A percentile compares a stretch with the other conserved stretches of the same genome.
These are phyloP conservation scores for Channa striata DNA, from an alignment of 2,797 vertebrate species.

Conservation along the genomic window DNA sequence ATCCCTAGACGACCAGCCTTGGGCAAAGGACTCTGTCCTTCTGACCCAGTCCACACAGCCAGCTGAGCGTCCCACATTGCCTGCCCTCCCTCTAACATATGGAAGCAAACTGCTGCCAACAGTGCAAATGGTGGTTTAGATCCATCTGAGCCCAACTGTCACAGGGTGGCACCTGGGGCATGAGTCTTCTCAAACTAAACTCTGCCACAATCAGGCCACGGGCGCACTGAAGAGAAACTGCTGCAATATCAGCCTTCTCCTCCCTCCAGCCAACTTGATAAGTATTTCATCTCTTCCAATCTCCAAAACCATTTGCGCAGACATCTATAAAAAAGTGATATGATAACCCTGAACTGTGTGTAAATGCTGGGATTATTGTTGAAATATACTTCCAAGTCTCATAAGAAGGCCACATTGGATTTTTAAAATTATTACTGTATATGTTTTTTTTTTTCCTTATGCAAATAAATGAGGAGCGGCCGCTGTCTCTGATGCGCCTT, in stretches of 20 bases:
- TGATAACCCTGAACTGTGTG: constrained; percentile 52
- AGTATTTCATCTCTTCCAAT: constrained; percentile 63
- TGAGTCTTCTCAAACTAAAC: constrained; percentile 59
- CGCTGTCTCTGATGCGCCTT: constrained; percentile 58
- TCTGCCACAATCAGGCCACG: constrained; percentile 66
- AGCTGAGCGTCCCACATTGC: constrained; percentile 72
- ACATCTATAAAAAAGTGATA: constrained; percentile 54
- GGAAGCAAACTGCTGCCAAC: constrained; percentile 76
- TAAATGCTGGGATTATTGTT: constrained; percentile 66
- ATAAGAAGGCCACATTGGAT: constrained; percentile 68
- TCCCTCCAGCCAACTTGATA: constrained; percentile 59
- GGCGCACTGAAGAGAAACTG: constrained; percentile 63
- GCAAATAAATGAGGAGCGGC: constrained; percentile 79
- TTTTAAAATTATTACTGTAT: constrained; percentile 70
- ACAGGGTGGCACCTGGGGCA: constrained; percentile 66
- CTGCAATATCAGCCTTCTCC: constrained; percentile 56
- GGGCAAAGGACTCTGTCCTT: constrained; percentile 52
- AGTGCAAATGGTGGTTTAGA: constrained; percentile 75
- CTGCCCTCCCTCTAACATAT: constrained; percentile 76
- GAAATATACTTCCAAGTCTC: constrained; percentile 64
- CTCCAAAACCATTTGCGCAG: constrained; percentile 58
- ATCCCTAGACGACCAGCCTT: constrained; percentile 49
- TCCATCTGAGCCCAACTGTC: constrained; percentile 73
- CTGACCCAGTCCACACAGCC: constrained; percentile 58
- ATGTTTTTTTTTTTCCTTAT: constrained; percentile 63